Conservation (phyloP, 2,797 vertebrate species). For the Muraenolepis orangiensis region DNA sequence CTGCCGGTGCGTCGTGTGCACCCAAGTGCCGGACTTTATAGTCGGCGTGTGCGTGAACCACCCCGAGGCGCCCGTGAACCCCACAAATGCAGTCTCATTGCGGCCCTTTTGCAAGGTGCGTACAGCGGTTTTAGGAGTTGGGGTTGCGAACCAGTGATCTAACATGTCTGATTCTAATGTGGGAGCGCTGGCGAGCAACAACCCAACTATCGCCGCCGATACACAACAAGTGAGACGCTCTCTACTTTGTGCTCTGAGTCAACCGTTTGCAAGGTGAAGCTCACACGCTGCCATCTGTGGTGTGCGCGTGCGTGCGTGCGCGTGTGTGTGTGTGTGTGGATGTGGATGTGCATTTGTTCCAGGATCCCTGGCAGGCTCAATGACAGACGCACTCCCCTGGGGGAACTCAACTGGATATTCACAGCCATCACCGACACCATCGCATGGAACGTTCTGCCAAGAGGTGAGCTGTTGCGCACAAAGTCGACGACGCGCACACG, state of each 20-base stretch:
- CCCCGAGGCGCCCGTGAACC: too few relatives aligned
- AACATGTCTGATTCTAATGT: too few relatives aligned
- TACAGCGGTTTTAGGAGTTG: too few relatives aligned
- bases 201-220: too few relatives aligned
- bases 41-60: too few relatives aligned
- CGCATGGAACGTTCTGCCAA: slow-evolving; percentile 95
- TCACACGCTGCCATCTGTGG: slow-evolving; percentile 42
- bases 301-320: background rate
- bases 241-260: background rate
- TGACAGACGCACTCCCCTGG: slow-evolving; percentile 93
- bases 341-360: slow-evolving; percentile 28
- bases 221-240: slow-evolving; percentile 19
- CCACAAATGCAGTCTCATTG: too few relatives aligned
- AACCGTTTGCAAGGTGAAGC: slow-evolving; percentile 37
- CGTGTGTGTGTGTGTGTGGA: slow-evolving; percentile 20
- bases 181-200: too few relatives aligned
- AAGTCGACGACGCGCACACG: too few relatives aligned
- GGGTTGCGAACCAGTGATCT: too few relatives aligned
- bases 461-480: slow-evolving; percentile 78
- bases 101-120: too few relatives aligned
- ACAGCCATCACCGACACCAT: slow-evolving; percentile 98
- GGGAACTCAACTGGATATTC: slow-evolving; percentile 99
- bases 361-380: slow-evolving; percentile 97
- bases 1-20: too few relatives aligned
- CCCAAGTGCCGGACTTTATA: too few relatives aligned